phyloP scores from a whole-genome alignment of 1,140 invertebrate species.

The Platyscapa corneri region DNA sequence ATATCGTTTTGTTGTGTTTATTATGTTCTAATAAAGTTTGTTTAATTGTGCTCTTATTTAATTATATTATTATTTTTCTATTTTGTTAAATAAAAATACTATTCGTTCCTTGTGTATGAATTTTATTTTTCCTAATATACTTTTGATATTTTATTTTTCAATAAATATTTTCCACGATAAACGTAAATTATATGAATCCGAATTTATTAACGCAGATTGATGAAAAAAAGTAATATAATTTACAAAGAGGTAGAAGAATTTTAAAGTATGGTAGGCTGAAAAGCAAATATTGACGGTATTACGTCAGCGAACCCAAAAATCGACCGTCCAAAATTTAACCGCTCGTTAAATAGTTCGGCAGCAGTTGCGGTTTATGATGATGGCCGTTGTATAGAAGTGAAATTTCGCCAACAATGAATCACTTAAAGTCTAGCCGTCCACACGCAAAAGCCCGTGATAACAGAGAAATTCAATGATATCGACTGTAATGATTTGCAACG shows the following conservation, averaged over 20 bases:
- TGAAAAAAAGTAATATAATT: too few relatives aligned
- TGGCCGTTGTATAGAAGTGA: constrained; percentile 61
- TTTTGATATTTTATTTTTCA: too few relatives aligned
- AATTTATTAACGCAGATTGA: too few relatives aligned
- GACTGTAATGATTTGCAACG: constrained; percentile 14
- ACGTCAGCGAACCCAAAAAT: constrained; percentile 29
- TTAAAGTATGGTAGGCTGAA: neutral
- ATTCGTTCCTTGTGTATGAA: neutral
- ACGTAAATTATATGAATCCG: too few relatives aligned
- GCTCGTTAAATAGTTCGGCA: constrained; percentile 49
- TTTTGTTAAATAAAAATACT: neutral
- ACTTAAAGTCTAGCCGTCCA: constrained; percentile 65
- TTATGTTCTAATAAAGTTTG: neutral
- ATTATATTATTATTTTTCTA: too few relatives aligned
- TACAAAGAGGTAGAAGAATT: neutral
- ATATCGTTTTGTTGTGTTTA: too few relatives aligned
- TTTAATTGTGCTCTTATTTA: neutral
- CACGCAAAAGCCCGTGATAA: constrained; percentile 33
- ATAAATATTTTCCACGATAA: too few relatives aligned
- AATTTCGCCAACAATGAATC: constrained; percentile 70
- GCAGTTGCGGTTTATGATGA: constrained; percentile 49
- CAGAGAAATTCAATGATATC: constrained; percentile 26
- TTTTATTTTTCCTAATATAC: neutral
- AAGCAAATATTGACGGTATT: neutral
- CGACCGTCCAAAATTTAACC: constrained; percentile 21